Evolutionary conservation across 2,797 vertebrate genomes (phyloP), one percentile per base, ranked within the genome.

Genomic region (Erpetoichthys calabaricus): DNA sequence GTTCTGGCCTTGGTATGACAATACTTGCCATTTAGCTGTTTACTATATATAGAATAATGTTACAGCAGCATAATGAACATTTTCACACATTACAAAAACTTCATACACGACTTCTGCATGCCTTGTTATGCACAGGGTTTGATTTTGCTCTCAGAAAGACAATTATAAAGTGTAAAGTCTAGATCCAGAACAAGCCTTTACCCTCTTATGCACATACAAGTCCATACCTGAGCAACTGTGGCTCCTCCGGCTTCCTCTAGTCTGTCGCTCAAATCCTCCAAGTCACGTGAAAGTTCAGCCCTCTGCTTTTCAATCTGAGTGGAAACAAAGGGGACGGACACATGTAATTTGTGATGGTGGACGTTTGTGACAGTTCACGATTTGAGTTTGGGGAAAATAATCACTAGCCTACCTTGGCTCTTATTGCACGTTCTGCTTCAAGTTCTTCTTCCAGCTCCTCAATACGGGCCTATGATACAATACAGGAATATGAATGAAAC

Each of bases 221-320:
- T 25, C 25, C 25, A 25, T 25, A 25, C 80, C 76, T 86, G 80
- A 64, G 80, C 60, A 3, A 78, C 70, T 0, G 76, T 84, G 57
- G 80, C 80, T 51, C 80, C 82, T 45, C 80, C 73, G 3, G 72
- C 78, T 60, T 86, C 82, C 57, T 86, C 80, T 59, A 80, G 65
- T 53, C 79, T 66, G 42, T 87, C 79, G 1, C 75, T 77, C 60
- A 88, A 76, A 52, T 86, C 82, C 64, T 83, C 77, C 0, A 86
- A 77, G 62, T 88, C 83, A 10, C 70, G 62, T 55, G 80, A 78
- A 47, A 83, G 67, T 59, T 89, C 79, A 0, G 66, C 67, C 61
- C 74, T 66, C 61, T 87, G 80, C 61, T 90, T 89, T 72, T 89
- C 80, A 58, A 88, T 73, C 83, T 78, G 51, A 9, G 53, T 55